Conservation (phyloP, 2,113 vertebrate species). For the Rhinogobius similis region DNA sequence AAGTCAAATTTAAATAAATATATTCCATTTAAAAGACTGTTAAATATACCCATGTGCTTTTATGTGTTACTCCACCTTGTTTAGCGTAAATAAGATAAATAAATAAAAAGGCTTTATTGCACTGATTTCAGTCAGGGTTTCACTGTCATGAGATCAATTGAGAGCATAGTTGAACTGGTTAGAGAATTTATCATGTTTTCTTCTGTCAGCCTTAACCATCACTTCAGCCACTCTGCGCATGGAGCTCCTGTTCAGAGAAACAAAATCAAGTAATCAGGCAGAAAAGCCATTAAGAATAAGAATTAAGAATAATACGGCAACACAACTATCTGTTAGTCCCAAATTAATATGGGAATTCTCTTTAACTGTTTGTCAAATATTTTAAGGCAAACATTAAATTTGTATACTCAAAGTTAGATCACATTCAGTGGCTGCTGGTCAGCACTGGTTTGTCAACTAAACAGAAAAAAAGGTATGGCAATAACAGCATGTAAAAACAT, state of each 20-base stretch:
- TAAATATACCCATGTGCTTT: background rate
- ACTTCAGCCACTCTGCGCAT: slow-evolving; percentile 84
- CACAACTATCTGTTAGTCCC: background rate
- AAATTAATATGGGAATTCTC: background rate
- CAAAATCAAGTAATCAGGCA: background rate
- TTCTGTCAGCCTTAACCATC: slow-evolving; percentile 85
- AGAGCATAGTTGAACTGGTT: slow-evolving; percentile 98
- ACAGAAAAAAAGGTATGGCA: too few relatives aligned
- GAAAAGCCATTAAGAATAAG: background rate
- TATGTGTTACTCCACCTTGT: background rate
- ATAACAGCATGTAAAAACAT: background rate
- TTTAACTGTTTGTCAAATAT: background rate
- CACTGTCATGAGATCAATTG: slow-evolving; percentile 70
- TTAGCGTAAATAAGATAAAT: too few relatives aligned
- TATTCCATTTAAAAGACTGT: background rate
- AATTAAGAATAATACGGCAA: background rate
- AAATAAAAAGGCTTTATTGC: background rate
- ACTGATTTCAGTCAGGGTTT: background rate
- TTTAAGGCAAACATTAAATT: too few relatives aligned
- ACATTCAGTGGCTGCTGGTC: background rate
- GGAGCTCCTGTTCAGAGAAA: slow-evolving; percentile 75
- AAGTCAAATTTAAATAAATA: too few relatives aligned
- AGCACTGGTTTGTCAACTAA: background rate
- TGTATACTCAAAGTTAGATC: background rate
- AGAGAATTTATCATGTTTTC: slow-evolving; percentile 93